These are phyloP conservation scores for Lithodes maja DNA, from an alignment of 2,888 invertebrate genomes.

Conservation along the genomic window DNA sequence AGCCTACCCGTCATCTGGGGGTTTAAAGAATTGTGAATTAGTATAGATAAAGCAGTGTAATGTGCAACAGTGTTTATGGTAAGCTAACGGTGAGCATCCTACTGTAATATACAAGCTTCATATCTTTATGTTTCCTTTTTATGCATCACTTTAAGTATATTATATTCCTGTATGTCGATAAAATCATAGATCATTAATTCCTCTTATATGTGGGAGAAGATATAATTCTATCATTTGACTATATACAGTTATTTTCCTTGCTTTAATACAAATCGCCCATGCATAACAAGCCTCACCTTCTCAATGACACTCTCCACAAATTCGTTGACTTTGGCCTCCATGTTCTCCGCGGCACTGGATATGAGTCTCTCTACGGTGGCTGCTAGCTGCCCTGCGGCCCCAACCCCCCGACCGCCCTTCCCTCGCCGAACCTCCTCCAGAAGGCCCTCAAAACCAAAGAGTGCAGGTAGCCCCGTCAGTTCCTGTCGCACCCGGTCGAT, in stretches of 20 bases:
- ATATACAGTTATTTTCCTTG: background rate
- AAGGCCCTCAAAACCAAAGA: conserved; percentile 46
- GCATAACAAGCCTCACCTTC: conserved; percentile 38
- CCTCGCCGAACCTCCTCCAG: conserved; percentile 42
- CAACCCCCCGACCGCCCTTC: conserved; percentile 29
- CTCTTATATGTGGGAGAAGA: no score
- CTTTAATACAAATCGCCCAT: background rate
- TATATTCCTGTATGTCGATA: no score
- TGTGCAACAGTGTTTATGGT: background rate
- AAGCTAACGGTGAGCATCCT: no score
- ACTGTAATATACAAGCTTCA: no score
- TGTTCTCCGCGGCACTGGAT: conserved; percentile 61
- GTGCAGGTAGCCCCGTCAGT: conserved; percentile 55
- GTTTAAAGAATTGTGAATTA: background rate
- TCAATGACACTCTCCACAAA: conserved; percentile 66
- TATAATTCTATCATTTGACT: no score
- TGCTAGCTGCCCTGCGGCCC: conserved; percentile 48
- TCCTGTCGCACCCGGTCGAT: conserved; percentile 67
- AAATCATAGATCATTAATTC: no score
- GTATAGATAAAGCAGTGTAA: background rate
- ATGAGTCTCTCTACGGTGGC: conserved; percentile 63
- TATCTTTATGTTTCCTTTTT: no score
- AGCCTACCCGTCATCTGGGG: conserved; percentile 55
- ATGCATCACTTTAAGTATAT: no score
- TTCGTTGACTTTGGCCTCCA: conserved; percentile 66